phyloP scores from a whole-genome alignment of 2,888 invertebrate species.

The Nomada goodeniana region DNA sequence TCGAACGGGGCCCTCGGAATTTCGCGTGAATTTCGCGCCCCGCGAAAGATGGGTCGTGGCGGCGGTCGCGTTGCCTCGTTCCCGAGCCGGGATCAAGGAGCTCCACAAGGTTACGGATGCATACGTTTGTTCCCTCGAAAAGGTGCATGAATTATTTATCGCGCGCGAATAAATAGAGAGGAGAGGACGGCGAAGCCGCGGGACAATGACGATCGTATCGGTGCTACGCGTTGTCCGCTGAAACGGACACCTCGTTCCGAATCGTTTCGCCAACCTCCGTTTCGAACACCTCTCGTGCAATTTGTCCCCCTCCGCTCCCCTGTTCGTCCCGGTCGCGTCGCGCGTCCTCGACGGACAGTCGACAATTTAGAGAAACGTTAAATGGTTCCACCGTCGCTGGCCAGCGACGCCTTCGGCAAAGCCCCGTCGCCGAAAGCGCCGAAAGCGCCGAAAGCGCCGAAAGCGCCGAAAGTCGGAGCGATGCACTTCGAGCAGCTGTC shows the following conservation, averaged over 20 bases:
- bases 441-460: conserved; percentile 56
- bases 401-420: not conserved
- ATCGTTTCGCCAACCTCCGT: conserved; percentile 12
- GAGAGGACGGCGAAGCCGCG: conserved; percentile 58
- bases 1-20: conserved; percentile 40
- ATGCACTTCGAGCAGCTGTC: not conserved
- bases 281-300: not conserved
- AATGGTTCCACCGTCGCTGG: too few species aligned
- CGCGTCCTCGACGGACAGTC: too few species aligned
- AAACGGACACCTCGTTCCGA: conserved; percentile 43
- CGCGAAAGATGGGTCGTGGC: conserved; percentile 50
- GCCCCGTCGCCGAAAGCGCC: conserved; percentile 35
- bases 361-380: too few species aligned
- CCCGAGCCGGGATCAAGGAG: conserved; percentile 68
- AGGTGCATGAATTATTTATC: conserved; percentile 76
- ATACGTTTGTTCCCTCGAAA: conserved; percentile 69
- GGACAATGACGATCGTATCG: conserved; percentile 65
- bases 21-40: conserved; percentile 64
- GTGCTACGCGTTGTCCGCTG: conserved; percentile 50
- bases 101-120: conserved; percentile 68
- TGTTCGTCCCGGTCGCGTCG: too few species aligned
- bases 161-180: conserved; percentile 60
- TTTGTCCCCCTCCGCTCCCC: not conserved
- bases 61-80: conserved; percentile 53
- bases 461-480: conserved; percentile 57